phyloP scores from a whole-genome alignment of 2,888 invertebrate genomes.

The Apantesis nais region DNA sequence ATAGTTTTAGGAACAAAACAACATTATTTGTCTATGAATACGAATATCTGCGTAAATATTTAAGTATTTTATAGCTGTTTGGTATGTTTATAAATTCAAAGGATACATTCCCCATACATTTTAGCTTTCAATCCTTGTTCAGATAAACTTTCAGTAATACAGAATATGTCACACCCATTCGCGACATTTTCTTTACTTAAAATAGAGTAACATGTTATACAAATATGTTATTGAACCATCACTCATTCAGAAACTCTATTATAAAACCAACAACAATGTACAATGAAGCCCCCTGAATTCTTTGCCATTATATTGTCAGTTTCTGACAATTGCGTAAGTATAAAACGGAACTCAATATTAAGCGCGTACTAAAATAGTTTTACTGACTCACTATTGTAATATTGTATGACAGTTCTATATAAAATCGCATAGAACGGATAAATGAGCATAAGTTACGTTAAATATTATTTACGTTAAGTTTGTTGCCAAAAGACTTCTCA shows the following conservation, averaged over 20 bases:
- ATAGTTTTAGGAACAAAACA: no score
- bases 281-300: background rate
- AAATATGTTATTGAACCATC: background rate
- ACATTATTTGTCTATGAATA: no score
- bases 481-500: no score
- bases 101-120: no score
- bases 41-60: no score
- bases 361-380: background rate
- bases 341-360: background rate
- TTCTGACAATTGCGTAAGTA: background rate
- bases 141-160: no score
- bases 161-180: background rate
- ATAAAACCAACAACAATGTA: background rate
- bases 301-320: background rate
- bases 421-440: background rate
- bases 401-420: background rate
- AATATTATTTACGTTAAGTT: no score
- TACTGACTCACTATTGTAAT: background rate
- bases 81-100: no score
- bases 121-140: no score
- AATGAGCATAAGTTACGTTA: no score
- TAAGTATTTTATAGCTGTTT: no score
- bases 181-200: background rate
- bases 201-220: background rate
- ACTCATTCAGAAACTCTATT: background rate